Evolutionary conservation across 2,113 vertebrate species (phyloP).

Genomic region (Anolis carolinensis): DNA sequence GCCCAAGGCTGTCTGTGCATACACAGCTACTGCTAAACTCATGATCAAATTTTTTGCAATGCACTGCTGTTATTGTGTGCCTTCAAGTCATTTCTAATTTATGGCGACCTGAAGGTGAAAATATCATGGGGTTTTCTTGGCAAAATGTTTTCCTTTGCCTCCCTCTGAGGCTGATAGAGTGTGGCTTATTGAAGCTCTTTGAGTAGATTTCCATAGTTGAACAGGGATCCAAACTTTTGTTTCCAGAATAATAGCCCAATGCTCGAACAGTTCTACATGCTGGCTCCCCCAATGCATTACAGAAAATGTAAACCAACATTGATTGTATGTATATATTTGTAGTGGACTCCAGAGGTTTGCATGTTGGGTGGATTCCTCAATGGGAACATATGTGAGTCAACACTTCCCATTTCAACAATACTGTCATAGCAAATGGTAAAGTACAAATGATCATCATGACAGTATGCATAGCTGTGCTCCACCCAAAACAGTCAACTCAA

Average conservation of each 20-base stretch:
- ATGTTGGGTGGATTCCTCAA: not conserved
- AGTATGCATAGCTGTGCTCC: not conserved
- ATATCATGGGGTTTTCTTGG: no score
- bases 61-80: no score
- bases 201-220: no score
- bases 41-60: not conserved
- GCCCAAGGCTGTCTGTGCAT: not conserved
- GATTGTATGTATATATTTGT: not conserved
- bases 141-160: no score
- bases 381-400: not conserved
- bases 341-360: not conserved
- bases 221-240: no score
- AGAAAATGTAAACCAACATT: not conserved
- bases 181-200: no score
- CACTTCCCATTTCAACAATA: not conserved
- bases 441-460: not conserved
- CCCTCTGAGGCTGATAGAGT: no score
- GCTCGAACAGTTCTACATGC: no score
- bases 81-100: no score
- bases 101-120: no score
- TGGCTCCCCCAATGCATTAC: not conserved
- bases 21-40: not conserved
- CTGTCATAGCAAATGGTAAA: not conserved
- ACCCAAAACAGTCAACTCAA: no score
- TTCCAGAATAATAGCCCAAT: no score